Conservation (phyloP, 1,140 invertebrate genomes). For the Homarus americanus region DNA sequence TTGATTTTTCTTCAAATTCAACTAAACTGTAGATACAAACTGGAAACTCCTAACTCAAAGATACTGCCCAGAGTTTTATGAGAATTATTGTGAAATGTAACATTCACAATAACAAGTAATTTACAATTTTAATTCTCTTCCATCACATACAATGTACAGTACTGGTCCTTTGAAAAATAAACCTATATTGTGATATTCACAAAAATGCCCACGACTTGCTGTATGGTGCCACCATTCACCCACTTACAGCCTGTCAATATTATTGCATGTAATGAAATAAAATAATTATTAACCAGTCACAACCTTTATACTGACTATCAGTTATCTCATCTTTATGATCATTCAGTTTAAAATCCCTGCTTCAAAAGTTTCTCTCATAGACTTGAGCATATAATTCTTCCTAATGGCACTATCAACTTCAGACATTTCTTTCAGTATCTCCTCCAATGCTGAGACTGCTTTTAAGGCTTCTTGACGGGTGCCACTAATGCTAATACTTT, state of each 20-base stretch:
- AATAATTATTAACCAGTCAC: slow-evolving; percentile 14
- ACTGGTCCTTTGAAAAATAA: slow-evolving; percentile 14
- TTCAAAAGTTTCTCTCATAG: slow-evolving; percentile 67
- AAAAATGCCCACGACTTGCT: slow-evolving; percentile 3
- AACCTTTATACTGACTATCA: slow-evolving; percentile 23
- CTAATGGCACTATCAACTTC: slow-evolving; percentile 41
- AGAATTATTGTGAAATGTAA: slow-evolving; percentile 7
- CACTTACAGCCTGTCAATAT: not conserved
- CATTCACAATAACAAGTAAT: slow-evolving; percentile 5
- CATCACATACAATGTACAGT: not conserved
- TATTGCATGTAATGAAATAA: slow-evolving; percentile 22
- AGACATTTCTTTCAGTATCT: slow-evolving; percentile 58
- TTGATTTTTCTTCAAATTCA: slow-evolving; percentile 12
- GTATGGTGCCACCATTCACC: not conserved
- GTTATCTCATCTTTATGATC: not conserved
- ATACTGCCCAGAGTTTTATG: slow-evolving; percentile 1
- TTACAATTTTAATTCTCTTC: not conserved
- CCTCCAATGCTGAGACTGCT: slow-evolving; percentile 46
- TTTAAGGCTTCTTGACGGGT: slow-evolving; percentile 54
- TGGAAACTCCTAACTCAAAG: slow-evolving; percentile 5
- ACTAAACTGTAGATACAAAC: not conserved
- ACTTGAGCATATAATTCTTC: slow-evolving; percentile 62
- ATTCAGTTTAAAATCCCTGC: slow-evolving; percentile 60
- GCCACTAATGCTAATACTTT: slow-evolving; percentile 44
- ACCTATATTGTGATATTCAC: slow-evolving; percentile 7